Percentiles rank a stretch among this genome's conserved stretches.
phyloP scores from a whole-genome alignment of 2,113 vertebrate species.

The Grammomys dolichurus region DNA sequence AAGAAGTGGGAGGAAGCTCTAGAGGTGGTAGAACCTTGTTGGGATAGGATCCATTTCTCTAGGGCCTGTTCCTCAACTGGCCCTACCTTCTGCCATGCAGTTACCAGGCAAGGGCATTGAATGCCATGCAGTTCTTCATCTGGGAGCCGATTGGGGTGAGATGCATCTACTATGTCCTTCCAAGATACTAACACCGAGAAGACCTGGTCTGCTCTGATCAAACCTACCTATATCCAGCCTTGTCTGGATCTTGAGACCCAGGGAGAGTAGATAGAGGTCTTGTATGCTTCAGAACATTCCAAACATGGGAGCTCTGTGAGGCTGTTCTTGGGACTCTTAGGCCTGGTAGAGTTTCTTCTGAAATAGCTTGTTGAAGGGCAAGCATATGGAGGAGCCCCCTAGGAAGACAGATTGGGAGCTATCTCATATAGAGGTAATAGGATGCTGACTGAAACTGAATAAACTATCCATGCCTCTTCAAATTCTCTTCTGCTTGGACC shows the following conservation, averaged over 20 bases:
- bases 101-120: neutral
- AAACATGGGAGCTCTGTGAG: neutral
- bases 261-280: neutral
- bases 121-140: neutral
- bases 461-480: conserved; percentile 42
- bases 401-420: conserved; percentile 45
- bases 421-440: neutral
- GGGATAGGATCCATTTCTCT: neutral
- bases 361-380: conserved; percentile 42
- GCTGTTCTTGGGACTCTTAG: neutral
- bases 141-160: neutral
- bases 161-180: neutral
- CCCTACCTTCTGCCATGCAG: neutral
- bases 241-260: neutral
- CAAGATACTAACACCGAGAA: neutral
- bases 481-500: conserved; percentile 10
- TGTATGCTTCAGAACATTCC: neutral
- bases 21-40: neutral
- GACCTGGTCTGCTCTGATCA: neutral
- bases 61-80: neutral
- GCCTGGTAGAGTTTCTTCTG: conserved; percentile 39
- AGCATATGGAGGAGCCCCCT: neutral
- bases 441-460: conserved; percentile 22
- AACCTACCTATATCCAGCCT: neutral
- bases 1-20: neutral